Base-by-base conservation (phyloP, 2,797 vertebrate species). In the Paedocypris micromegethes region DNA sequence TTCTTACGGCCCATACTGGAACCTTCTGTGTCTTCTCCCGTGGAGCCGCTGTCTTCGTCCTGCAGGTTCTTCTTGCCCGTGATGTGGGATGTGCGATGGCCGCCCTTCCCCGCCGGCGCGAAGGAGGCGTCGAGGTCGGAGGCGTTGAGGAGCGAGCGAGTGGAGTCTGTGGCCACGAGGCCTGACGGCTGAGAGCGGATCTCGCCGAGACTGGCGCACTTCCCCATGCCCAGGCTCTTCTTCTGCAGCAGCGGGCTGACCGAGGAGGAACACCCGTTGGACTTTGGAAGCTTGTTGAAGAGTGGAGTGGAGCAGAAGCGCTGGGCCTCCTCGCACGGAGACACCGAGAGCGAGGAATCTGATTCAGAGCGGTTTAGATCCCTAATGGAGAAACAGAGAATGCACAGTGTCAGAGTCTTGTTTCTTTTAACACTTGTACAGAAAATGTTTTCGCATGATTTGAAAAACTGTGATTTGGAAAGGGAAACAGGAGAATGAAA, bases 311-410 rank as follows among this genome's bases (percentile, higher is more conserved):
- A 82, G 9, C 73, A 57, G 41, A 74, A 71, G 4, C 85, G 73
- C 50, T 79, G 87, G 6, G 80, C 85, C 58, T 96, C 91, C 50
- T 81, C 77, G 79, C 75, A 81, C 53, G 88, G 91, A 3, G 86
- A 83, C 75, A 88, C 83, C 71, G 90, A 92, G 38, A 89, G 83
- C 75, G 88, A 75, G 57, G 94, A 92, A 78, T 97, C 95, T 1
- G 93, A 95, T 86, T 95, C 93, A 0, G 92, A 96, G 72, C 83
- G 90, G 81, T 91, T 92, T 76, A 94, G 83, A 76, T 96, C 94
- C 86, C 94, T 96, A 48, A 4, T 69, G 2, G 5, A 5, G 8
- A 38, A 8, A 6, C 50, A 50, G 2, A 58, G 38, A 66, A 7
- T 49, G 50, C 23, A 9, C 5, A 2, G 38, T 7, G 9, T 58